These are phyloP conservation scores for Erebia palarica DNA, from an alignment of 2,888 invertebrate species.

Conservation along the genomic window DNA sequence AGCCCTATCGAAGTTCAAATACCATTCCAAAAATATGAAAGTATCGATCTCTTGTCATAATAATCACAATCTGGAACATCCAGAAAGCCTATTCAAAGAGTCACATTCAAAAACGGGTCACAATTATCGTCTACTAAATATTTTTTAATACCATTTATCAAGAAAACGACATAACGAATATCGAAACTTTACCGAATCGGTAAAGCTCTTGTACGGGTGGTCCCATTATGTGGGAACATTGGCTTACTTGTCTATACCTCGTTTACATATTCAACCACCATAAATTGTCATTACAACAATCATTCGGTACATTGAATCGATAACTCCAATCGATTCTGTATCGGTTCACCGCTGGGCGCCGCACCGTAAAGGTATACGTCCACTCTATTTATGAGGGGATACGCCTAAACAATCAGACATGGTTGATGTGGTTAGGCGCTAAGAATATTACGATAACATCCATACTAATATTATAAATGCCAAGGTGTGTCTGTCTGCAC, in stretches of 20 bases:
- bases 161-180: constrained; percentile 20
- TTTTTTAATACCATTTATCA: constrained; percentile 32
- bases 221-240: constrained; percentile 62
- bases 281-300: constrained; percentile 80
- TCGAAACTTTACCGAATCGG: constrained; percentile 18
- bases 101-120: constrained; percentile 12
- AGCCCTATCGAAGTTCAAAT: no score
- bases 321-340: constrained; percentile 47
- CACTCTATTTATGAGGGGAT: constrained; percentile 11
- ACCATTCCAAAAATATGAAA: background rate
- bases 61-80: background rate
- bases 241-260: constrained; percentile 62
- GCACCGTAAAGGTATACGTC: constrained; percentile 51
- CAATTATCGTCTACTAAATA: constrained; percentile 21
- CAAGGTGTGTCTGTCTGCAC: no score
- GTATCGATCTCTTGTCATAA: background rate
- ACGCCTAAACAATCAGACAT: background rate
- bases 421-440: no score
- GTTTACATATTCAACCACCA: constrained; percentile 75
- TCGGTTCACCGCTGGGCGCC: constrained; percentile 63
- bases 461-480: no score
- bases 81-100: background rate
- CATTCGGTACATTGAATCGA: constrained; percentile 70
- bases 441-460: background rate
- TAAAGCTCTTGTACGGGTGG: constrained; percentile 52